Evolutionary conservation across 2,888 invertebrate genomes (phyloP).

Genomic region (Tuta absoluta): DNA sequence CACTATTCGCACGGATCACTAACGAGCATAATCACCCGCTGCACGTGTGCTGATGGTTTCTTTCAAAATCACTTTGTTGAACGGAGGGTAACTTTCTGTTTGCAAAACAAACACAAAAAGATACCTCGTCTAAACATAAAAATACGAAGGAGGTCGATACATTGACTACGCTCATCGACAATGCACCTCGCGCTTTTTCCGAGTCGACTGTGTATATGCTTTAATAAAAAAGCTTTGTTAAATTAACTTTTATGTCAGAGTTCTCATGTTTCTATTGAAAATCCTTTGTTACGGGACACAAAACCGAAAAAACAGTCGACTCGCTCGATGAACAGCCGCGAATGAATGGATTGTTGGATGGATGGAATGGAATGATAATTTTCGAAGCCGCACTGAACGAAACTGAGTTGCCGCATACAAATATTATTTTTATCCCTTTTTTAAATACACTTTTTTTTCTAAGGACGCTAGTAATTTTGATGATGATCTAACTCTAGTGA

Average conservation of each 20-base stretch:
- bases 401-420: no score
- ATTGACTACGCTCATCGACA: slow-evolving; percentile 31
- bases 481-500: no score
- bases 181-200: slow-evolving; percentile 1
- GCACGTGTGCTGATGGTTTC: slow-evolving; percentile 13
- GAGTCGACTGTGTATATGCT: background rate
- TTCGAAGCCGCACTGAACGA: background rate
- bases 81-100: slow-evolving; percentile 63
- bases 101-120: slow-evolving; percentile 71
- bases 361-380: slow-evolving; percentile 31
- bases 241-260: slow-evolving; percentile 55
- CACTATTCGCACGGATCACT: slow-evolving; percentile 40
- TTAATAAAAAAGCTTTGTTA: slow-evolving; percentile 31
- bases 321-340: slow-evolving; percentile 45
- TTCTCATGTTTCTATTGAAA: slow-evolving; percentile 51
- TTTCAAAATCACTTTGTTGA: slow-evolving; percentile 34
- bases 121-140: slow-evolving; percentile 70
- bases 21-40: slow-evolving; percentile 36
- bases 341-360: slow-evolving; percentile 30
- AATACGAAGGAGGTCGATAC: slow-evolving; percentile 57
- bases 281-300: slow-evolving; percentile 46
- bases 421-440: no score
- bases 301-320: slow-evolving; percentile 37
- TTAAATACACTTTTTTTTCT: no score
- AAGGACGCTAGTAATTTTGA: no score